Evolutionary conservation across 2,113 vertebrate species (phyloP).

Genomic region (Rhodinocichla rosea): DNA sequence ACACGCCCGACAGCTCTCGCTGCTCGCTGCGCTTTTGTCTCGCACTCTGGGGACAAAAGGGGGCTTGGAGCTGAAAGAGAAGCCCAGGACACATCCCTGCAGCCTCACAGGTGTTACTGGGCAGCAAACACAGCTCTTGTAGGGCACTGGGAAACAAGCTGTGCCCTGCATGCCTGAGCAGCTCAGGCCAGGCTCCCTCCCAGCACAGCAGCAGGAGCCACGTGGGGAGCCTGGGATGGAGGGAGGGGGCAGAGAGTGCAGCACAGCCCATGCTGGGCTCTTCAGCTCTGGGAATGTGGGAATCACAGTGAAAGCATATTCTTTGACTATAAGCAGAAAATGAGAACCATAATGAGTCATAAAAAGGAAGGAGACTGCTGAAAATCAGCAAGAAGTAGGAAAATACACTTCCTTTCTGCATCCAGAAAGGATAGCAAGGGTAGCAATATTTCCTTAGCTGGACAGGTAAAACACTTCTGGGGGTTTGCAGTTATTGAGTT

Average conservation of each 20-base stretch:
- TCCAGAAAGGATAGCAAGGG: not conserved
- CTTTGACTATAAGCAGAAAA: not conserved
- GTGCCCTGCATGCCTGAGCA: rapidly evolving
- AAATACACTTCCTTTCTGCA: not conserved
- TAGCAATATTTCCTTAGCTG: not conserved
- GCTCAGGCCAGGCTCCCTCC: not conserved
- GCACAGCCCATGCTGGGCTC: not conserved
- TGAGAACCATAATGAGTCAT: not conserved
- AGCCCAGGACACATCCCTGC: rapidly evolving
- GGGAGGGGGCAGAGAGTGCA: not conserved
- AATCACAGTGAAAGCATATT: not conserved
- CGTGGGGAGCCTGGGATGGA: rapidly evolving
- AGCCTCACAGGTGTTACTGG: not conserved
- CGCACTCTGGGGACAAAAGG: rapidly evolving
- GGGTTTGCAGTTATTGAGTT: not conserved
- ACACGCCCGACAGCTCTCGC: rapidly evolving
- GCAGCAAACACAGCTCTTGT: rapidly evolving
- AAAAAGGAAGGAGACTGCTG: not conserved
- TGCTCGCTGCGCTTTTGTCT: not conserved
- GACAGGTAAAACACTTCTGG: not conserved
- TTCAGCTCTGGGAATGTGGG: not conserved
- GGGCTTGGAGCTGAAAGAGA: rapidly evolving
- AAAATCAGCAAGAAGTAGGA: not conserved
- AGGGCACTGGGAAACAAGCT: not conserved
- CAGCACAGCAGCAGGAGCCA: not conserved